These are phyloP conservation scores for Nomada goodeniana DNA, from an alignment of 2,888 invertebrate species.

Conservation along the genomic window DNA sequence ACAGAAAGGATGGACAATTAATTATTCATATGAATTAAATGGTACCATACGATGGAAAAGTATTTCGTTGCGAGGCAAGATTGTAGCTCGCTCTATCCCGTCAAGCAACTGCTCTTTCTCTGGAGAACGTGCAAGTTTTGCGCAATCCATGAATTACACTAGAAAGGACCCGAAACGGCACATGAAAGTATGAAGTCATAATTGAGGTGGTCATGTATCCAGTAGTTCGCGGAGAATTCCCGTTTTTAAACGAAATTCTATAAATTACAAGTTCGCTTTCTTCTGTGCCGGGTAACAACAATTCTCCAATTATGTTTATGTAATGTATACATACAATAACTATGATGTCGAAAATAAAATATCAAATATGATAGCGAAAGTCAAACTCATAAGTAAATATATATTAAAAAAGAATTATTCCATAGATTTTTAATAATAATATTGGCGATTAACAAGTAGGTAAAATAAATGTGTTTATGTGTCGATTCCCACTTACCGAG, in stretches of 20 bases:
- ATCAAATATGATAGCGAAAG: not conserved
- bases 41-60: constrained; percentile 4
- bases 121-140: constrained; percentile 41
- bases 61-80: constrained; percentile 4
- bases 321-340: not conserved
- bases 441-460: not conserved
- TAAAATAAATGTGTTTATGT: constrained; percentile 21
- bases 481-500: constrained; percentile 25
- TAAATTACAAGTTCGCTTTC: constrained; percentile 33
- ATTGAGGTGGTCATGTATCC: constrained; percentile 18
- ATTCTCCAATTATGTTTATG: not conserved
- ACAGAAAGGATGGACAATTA: not conserved
- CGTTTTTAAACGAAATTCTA: constrained; percentile 32
- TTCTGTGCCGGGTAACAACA: not conserved
- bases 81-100: constrained; percentile 29
- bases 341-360: not conserved
- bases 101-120: constrained; percentile 56
- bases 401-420: not conserved
- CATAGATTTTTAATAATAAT: not conserved
- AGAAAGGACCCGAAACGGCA: constrained; percentile 40
- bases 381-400: not conserved
- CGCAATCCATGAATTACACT: constrained; percentile 48
- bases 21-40: not conserved
- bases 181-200: constrained; percentile 43
- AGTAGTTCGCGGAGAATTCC: constrained; percentile 14